phyloP scores from a whole-genome alignment of 2,888 invertebrate species.

The Crepidodera aurea region DNA sequence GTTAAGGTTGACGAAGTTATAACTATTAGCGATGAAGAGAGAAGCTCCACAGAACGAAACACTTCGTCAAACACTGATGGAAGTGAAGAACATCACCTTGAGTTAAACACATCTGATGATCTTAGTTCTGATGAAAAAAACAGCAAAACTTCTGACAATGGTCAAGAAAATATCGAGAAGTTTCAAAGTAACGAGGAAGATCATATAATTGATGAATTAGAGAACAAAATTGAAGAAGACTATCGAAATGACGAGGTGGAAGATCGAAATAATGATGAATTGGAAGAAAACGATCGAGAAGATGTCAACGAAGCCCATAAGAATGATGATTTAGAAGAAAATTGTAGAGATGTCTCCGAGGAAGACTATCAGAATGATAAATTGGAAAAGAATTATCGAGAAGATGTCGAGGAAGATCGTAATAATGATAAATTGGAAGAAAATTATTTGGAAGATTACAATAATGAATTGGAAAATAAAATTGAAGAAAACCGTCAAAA shows the following conservation, averaged over 20 bases:
- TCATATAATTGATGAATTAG: not conserved
- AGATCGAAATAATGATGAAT: not conserved
- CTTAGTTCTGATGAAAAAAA: not conserved
- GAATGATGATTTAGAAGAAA: not conserved
- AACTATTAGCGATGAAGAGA: conserved; percentile 19
- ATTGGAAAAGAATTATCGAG: not conserved
- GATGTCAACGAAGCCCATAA: not conserved
- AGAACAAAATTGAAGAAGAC: not conserved
- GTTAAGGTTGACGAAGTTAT: conserved; percentile 3
- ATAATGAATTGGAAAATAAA: not conserved
- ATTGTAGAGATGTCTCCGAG: not conserved
- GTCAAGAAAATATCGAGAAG: not conserved
- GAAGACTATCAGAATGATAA: not conserved
- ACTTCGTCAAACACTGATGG: not conserved
- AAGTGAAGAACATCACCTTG: not conserved
- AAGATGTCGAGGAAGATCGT: not conserved
- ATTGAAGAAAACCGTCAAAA: not conserved
- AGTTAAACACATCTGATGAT: not conserved
- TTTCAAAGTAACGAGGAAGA: not conserved
- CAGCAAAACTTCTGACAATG: conserved; percentile 17
- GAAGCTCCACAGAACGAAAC: not conserved
- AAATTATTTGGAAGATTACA: not conserved
- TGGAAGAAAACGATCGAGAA: not conserved
- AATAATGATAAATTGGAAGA: not conserved
- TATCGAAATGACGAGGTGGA: not conserved